phyloP scores from a whole-genome alignment of 2,888 invertebrate species.

The Hirtodrosophila trivittata region DNA sequence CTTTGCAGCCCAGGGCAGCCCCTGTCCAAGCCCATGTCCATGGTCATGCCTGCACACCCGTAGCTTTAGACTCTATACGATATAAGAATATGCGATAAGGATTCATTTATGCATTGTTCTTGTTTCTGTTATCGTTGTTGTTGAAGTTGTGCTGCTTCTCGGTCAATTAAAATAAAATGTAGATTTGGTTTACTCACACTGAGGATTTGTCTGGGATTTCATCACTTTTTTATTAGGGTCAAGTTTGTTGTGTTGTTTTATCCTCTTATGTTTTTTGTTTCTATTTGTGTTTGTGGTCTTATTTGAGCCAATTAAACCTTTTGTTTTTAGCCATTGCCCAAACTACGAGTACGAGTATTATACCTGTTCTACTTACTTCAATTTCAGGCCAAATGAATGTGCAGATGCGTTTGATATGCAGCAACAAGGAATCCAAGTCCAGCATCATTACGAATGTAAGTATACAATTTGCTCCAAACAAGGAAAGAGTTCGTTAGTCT shows the following conservation, averaged over 20 bases:
- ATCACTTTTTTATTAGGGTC: conserved; percentile 67
- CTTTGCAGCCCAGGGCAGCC: conserved; percentile 55
- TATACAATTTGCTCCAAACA: conserved; percentile 25
- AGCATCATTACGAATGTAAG: conserved; percentile 77
- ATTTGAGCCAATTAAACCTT: conserved; percentile 63
- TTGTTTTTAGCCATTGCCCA: conserved; percentile 21
- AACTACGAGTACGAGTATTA: no score
- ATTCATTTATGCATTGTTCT: conserved; percentile 47
- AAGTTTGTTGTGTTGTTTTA: conserved; percentile 29
- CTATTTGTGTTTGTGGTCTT: conserved; percentile 35
- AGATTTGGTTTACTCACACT: conserved; percentile 43
- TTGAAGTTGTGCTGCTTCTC: conserved; percentile 34
- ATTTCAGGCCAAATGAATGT: conserved; percentile 78
- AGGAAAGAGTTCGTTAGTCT: no score
- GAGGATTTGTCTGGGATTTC: conserved; percentile 32
- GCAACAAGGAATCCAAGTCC: conserved; percentile 59
- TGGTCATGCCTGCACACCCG: conserved; percentile 27
- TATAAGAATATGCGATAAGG: conserved; percentile 70
- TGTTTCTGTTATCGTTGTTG: conserved; percentile 17
- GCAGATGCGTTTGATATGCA: conserved; percentile 81
- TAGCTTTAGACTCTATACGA: conserved; percentile 35
- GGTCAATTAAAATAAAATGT: conserved; percentile 73
- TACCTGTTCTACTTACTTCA: conserved; percentile 35
- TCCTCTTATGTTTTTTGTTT: conserved; percentile 4
- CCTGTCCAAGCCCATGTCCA: conserved; percentile 1